phyloP scores from a whole-genome alignment of 92 coral and sea anemone genomes.

The Phenganax marumi region DNA sequence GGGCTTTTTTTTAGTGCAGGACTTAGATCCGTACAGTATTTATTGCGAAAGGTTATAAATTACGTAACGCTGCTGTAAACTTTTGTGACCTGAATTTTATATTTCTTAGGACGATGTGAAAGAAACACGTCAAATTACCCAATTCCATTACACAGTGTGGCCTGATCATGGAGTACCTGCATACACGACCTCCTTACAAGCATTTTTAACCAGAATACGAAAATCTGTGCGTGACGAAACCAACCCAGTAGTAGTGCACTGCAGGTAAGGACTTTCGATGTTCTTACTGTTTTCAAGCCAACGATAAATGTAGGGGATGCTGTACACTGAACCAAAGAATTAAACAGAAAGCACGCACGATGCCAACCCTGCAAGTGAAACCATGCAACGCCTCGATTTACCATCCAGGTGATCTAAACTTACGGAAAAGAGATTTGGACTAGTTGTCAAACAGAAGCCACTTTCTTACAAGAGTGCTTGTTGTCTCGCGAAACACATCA shows the following conservation, averaged over 20 bases:
- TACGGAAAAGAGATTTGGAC: no score
- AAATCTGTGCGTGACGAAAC: conserved; percentile 31
- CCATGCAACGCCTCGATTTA: no score
- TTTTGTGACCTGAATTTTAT: neutral
- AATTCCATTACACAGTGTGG: conserved; percentile 64
- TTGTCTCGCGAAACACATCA: no score
- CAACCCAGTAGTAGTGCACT: conserved; percentile 47
- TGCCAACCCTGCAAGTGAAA: neutral
- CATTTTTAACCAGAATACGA: conserved; percentile 37
- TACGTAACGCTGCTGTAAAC: neutral
- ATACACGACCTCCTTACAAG: conserved; percentile 36
- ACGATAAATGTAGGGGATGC: no score
- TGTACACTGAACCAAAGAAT: no score
- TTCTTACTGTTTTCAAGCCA: neutral
- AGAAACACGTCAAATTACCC: conserved; percentile 42
- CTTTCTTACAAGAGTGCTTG: no score
- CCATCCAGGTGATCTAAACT: no score
- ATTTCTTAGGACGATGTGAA: conserved; percentile 20
- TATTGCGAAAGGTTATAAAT: no score
- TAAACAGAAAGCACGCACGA: neutral
- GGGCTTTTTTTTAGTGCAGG: no score
- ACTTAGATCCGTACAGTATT: no score
- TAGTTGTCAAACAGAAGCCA: no score
- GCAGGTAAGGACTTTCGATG: conserved; percentile 47
- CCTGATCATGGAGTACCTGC: conserved; percentile 65